These are phyloP conservation scores for Pentalonia nigronervosa DNA, from an alignment of 1,140 invertebrate species.

Conservation along the genomic window DNA sequence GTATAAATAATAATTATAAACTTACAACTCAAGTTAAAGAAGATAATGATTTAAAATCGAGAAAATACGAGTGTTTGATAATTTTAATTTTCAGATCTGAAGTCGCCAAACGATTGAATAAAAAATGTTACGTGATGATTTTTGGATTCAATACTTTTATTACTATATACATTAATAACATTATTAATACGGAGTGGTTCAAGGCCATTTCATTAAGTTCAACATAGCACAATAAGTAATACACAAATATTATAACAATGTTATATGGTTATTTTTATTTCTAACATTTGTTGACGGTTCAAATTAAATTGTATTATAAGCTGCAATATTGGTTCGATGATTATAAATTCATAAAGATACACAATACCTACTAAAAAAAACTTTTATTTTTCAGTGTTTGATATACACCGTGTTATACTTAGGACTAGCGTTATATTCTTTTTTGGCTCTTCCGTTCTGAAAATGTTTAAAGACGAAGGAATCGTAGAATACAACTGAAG, in stretches of 20 bases:
- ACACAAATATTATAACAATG: no score
- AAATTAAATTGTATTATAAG: not conserved
- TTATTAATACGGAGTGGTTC: conserved; percentile 44
- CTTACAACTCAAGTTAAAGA: not conserved
- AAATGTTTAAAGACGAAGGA: conserved; percentile 43
- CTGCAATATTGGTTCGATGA: no score
- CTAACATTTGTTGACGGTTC: not conserved
- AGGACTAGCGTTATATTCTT: conserved; percentile 8
- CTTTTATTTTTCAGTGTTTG: conserved; percentile 48
- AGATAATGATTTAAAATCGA: not conserved
- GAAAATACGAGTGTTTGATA: not conserved
- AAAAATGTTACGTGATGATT: conserved; percentile 66
- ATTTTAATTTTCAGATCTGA: conserved; percentile 64
- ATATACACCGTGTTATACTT: conserved; percentile 7
- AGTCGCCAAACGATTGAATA: conserved; percentile 65
- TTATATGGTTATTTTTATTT: no score
- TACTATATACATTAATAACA: conserved; percentile 63
- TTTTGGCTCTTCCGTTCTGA: not conserved
- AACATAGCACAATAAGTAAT: conserved; percentile 49
- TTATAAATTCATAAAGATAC: not conserved
- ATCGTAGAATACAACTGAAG: conserved; percentile 36
- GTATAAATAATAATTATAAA: no score
- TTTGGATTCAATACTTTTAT: conserved; percentile 69
- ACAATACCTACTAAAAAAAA: not conserved
- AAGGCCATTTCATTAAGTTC: conserved; percentile 49